These are phyloP conservation scores for Cepaea nemoralis DNA, from an alignment of 1,140 invertebrate species.

Conservation along the genomic window DNA sequence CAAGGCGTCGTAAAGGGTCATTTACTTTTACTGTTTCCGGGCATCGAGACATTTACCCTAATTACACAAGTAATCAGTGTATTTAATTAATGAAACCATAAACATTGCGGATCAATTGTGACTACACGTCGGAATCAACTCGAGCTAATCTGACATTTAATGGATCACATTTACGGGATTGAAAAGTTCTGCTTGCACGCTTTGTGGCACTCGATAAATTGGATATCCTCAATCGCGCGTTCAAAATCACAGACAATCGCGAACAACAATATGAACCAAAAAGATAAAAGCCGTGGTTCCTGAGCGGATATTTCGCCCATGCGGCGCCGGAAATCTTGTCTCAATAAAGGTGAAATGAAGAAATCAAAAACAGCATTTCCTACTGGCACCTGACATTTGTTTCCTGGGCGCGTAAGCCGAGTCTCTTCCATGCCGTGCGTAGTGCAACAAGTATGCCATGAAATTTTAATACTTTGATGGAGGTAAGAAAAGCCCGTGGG, in stretches of 20 bases:
- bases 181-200: constrained; percentile 9
- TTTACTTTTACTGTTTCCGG: too few species aligned
- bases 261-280: background rate
- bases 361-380: constrained; percentile 3
- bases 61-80: background rate
- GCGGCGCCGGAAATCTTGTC: background rate
- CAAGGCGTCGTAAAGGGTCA: too few species aligned
- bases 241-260: background rate
- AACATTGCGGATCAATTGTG: constrained; percentile 5
- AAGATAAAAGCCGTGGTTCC: background rate
- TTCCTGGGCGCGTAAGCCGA: background rate
- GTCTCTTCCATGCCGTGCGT: background rate
- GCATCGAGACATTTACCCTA: too few species aligned
- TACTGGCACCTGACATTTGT: constrained; percentile 2
- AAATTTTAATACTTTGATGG: constrained; percentile 11
- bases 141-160: constrained; percentile 3
- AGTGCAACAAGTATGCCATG: constrained; percentile 1
- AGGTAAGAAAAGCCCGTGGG: background rate
- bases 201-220: constrained; percentile 1
- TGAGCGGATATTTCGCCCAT: background rate
- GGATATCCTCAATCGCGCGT: background rate
- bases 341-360: constrained; percentile 16
- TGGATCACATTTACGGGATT: constrained; percentile 9
- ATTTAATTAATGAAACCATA: background rate
- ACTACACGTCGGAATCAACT: background rate